Percentiles rank a stretch among this genome's conserved stretches.
Conservation (phyloP, 1,140 invertebrate genomes). For the Drosophila baimaii region DNA sequence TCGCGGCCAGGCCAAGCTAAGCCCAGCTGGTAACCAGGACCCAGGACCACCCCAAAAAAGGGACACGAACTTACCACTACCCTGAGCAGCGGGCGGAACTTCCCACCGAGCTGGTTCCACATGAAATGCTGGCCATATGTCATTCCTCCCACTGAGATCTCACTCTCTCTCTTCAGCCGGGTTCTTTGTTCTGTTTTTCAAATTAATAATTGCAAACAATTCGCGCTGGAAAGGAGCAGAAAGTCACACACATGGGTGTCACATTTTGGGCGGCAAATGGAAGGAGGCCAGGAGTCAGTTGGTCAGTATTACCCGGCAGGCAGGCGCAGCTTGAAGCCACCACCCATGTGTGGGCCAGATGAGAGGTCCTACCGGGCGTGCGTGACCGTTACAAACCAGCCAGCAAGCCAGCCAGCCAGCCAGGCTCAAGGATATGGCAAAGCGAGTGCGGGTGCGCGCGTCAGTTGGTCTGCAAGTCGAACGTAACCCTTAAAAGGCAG, state of each 20-base stretch:
- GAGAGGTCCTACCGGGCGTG: constrained; percentile 63
- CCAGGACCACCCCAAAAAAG: constrained; percentile 34
- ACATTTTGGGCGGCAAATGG: constrained; percentile 35
- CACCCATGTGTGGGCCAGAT: constrained; percentile 64
- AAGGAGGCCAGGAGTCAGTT: constrained; percentile 58
- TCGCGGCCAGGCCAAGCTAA: constrained; percentile 13
- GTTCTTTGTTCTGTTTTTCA: constrained; percentile 54
- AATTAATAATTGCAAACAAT: constrained; percentile 79
- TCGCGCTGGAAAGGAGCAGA: constrained; percentile 49
- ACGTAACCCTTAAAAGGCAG: constrained; percentile 71
- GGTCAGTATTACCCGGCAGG: constrained; percentile 49
- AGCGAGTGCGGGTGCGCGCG: constrained; percentile 54
- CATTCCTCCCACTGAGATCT: constrained; percentile 5
- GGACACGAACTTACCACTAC: constrained; percentile 12
- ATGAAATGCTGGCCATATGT: constrained; percentile 52
- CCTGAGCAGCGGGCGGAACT: constrained; percentile 50
- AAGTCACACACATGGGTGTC: constrained; percentile 62
- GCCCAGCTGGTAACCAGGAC: constrained; percentile 28
- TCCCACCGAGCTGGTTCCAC: constrained; percentile 45
- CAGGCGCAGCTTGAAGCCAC: constrained; percentile 66
- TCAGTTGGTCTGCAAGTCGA: constrained; percentile 72
- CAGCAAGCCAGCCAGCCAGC: background rate
- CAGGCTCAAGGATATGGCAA: background rate
- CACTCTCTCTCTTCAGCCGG: constrained; percentile 33
- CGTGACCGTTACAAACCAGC: constrained; percentile 72